phyloP scores from a whole-genome alignment of 2,888 invertebrate genomes.

The Anodontia alba region DNA sequence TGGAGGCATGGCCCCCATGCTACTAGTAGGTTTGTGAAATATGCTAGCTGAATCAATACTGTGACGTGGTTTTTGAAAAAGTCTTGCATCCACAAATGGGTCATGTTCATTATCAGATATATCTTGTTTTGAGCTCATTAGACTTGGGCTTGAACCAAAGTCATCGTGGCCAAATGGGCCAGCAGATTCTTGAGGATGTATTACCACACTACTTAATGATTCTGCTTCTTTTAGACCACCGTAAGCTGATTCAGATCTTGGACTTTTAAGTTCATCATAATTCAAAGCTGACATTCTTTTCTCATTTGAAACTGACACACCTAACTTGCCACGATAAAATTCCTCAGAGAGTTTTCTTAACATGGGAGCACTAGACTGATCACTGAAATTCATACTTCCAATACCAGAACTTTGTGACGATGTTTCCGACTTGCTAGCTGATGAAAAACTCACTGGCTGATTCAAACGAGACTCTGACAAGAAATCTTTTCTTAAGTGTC shows the following conservation, averaged over 20 bases:
- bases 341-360: constrained; percentile 80
- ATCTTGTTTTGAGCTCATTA: constrained; percentile 60
- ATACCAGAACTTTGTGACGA: constrained; percentile 60
- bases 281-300: constrained; percentile 70
- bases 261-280: constrained; percentile 68
- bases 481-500: too few species aligned
- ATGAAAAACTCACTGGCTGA: constrained; percentile 9
- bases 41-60: too few species aligned
- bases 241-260: constrained; percentile 58
- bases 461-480: constrained; percentile 3
- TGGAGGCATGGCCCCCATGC: too few species aligned
- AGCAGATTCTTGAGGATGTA: constrained; percentile 73
- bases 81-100: constrained; percentile 18
- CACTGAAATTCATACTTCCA: constrained; percentile 59
- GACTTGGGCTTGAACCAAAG: constrained; percentile 69
- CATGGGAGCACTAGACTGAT: constrained; percentile 72
- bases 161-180: constrained; percentile 76
- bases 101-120: constrained; percentile 57
- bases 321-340: constrained; percentile 65
- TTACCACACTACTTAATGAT: constrained; percentile 79
- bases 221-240: constrained; percentile 76
- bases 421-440: constrained; percentile 40
- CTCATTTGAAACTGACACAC: constrained; percentile 35
- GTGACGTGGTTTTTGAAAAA: constrained; percentile 53
- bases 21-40: too few species aligned